Evolutionary conservation across 1,140 invertebrate genomes (phyloP).

Genomic region (Hormaphis cornu): DNA sequence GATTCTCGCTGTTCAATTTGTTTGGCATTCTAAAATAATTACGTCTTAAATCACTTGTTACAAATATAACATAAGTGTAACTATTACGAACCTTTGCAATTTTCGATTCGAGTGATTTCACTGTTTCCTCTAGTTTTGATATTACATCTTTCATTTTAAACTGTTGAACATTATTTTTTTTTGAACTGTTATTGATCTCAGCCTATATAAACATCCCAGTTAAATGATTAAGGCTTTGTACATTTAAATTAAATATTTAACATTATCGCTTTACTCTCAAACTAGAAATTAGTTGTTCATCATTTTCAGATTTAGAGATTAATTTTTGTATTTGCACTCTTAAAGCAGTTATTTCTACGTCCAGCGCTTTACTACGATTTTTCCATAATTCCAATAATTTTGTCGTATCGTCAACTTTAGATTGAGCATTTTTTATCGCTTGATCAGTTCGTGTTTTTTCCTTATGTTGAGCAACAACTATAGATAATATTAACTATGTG

Average conservation of each 20-base stretch:
- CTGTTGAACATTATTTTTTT: neutral
- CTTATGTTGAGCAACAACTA: neutral
- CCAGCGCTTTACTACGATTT: neutral
- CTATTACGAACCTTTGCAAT: neutral
- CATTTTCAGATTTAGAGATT: neutral
- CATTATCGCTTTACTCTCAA: too few species aligned
- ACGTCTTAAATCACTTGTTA: neutral
- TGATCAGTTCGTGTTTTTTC: neutral
- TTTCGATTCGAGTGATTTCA: neutral
- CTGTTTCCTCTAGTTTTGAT: neutral
- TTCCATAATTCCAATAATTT: neutral
- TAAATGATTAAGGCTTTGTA: neutral
- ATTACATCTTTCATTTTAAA: neutral
- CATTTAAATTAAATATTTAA: neutral
- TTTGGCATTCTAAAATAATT: neutral
- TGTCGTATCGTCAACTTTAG: neutral
- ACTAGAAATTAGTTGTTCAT: neutral
- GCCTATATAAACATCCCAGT: neutral
- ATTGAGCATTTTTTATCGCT: neutral
- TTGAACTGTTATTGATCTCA: neutral
- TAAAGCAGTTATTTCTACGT: slow-evolving; percentile 5
- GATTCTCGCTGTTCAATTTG: neutral
- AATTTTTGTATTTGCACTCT: slow-evolving; percentile 3
- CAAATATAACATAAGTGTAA: neutral
- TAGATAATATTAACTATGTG: too few species aligned